Percentiles rank a stretch among this genome's conserved stretches.
These are phyloP conservation scores for Linurgus olivaceus DNA, from an alignment of 2,797 vertebrate species.

Conservation along the genomic window DNA sequence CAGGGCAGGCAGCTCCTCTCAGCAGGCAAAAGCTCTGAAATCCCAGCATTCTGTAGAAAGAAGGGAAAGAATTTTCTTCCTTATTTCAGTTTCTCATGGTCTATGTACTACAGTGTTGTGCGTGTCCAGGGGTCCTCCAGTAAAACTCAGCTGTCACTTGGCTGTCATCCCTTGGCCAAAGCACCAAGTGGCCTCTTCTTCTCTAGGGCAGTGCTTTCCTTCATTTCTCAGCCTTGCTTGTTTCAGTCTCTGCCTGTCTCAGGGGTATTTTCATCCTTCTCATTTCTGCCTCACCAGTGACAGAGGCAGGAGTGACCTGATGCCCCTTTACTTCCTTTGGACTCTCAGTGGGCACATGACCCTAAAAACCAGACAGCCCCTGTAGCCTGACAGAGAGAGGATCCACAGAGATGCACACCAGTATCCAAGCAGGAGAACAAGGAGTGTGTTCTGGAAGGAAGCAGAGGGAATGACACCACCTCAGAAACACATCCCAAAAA, in stretches of 20 bases:
- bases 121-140: not conserved
- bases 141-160: not conserved
- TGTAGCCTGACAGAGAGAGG: not conserved
- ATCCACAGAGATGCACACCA: not conserved
- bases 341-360: rapidly evolving
- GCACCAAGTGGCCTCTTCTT: not conserved
- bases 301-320: not conserved
- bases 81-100: not conserved
- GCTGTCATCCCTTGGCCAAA: not conserved
- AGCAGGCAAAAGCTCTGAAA: not conserved
- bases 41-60: not conserved
- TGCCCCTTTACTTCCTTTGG: not conserved
- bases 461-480: not conserved
- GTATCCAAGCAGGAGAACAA: not conserved
- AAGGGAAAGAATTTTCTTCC: not conserved
- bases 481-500: not conserved
- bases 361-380: not conserved
- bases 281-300: not conserved
- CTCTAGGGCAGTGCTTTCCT: not conserved
- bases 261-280: not conserved
- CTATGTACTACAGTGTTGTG: not conserved
- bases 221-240: not conserved
- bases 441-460: not conserved
- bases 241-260: not conserved
- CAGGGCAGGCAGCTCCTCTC: not conserved